Conservation (phyloP, 2,888 invertebrate genomes). For the Rotaria magnacalcarata region DNA sequence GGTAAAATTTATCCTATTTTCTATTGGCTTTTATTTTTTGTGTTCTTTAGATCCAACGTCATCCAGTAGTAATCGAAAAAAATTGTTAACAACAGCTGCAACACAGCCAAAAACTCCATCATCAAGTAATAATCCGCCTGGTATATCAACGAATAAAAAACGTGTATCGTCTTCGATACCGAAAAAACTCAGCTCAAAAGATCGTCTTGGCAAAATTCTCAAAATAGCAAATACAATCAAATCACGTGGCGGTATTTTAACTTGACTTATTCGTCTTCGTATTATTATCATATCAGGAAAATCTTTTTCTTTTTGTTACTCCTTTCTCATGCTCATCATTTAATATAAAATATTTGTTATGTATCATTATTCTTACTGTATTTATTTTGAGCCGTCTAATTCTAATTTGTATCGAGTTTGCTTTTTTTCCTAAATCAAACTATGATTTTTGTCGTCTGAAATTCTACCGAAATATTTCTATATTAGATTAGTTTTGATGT, state of each 20-base stretch:
- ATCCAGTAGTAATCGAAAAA: neutral
- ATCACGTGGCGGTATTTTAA: conserved; percentile 15
- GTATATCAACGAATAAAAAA: neutral
- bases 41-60: neutral
- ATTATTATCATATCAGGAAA: neutral
- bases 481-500: conserved; percentile 18
- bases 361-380: neutral
- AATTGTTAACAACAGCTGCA: neutral
- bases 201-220: conserved; percentile 34
- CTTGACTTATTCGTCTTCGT: neutral
- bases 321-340: neutral
- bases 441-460: neutral
- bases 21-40: neutral
- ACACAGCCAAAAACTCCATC: neutral
- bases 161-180: neutral
- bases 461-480: neutral
- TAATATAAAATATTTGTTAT: neutral
- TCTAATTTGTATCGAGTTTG: neutral
- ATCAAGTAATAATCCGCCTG: neutral
- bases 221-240: conserved; percentile 29
- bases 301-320: neutral
- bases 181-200: neutral
- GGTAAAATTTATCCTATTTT: neutral
- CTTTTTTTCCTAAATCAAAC: neutral
- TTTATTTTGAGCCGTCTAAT: neutral